Base-by-base conservation (phyloP, 2,888 invertebrate species). In the Yponomeuta malinellus region DNA sequence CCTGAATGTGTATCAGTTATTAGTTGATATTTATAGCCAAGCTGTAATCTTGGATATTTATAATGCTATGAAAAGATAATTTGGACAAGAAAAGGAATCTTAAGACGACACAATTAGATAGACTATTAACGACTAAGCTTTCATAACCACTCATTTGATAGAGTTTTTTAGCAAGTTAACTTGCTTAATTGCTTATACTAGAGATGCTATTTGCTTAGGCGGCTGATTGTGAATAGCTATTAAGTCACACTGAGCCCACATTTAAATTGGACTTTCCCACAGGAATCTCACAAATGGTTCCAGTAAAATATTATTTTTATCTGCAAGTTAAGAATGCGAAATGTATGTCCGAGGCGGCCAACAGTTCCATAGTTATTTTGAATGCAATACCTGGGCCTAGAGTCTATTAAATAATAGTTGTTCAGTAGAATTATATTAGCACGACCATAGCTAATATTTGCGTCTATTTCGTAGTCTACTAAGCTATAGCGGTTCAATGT, bases 291-390 rank as follows among this genome's bases (percentile, higher is more conserved):
- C 79, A 80, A 82, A 79, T 80, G 80, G 81, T 83, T 80, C 52
- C 82, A 81, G 81, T 84, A 82, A 85, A 83, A 83, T 80, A 83
- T 81, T 81, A 78, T 82, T 82, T 59, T 84, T 84, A 84, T 83
- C 83, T 81, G 77, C 76, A 76, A 75, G 78, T 79, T 82, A 80
- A 82, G 83, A 84, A 85, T 83, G 84, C 84, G 82, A 85, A 85
- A 83, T 81, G 83, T 82, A 76, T 81, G 83, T 82, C 79, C 79
- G 48, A 82, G 52, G 12, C 79, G 78, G 82, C 80, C 77, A 78
- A 79, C 77, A 83, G 81, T 80, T 77, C 81, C 80, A 82, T 83
- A 83, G 72, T 71, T 73, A 84, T 84, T 83, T 82, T 78, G 80
- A 79, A 78, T 80, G 76, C 80, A 75, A 78, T 79, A 78, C 70